These are phyloP conservation scores for Troides aeacus DNA, from an alignment of 2,888 invertebrate species.

Conservation along the genomic window DNA sequence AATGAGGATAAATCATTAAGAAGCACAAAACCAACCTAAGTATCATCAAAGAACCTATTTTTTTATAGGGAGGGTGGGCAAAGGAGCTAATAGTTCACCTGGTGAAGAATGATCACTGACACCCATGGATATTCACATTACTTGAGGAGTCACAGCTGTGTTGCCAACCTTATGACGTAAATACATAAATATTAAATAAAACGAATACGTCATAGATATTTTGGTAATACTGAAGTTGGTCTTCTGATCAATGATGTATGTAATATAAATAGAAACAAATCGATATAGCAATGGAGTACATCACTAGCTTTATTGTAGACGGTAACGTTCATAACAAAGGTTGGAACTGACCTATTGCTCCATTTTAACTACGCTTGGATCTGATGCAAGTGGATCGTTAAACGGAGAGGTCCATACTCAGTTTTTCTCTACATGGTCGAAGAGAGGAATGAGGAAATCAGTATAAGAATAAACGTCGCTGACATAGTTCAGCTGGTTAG, in stretches of 20 bases:
- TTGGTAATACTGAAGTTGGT: neutral
- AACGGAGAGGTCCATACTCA: neutral
- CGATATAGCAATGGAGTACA: constrained; percentile 5
- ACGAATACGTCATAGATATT: neutral
- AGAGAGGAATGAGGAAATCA: neutral
- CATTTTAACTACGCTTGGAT: neutral
- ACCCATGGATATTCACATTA: no score
- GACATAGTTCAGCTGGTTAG: no score
- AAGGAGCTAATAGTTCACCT: no score
- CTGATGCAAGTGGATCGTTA: neutral
- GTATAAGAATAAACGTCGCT: neutral
- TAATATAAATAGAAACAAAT: constrained; percentile 1
- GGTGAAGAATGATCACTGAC: no score
- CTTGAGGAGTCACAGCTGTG: no score
- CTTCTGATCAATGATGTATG: neutral
- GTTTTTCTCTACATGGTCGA: neutral
- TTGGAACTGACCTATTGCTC: constrained; percentile 27
- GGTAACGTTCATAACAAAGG: constrained; percentile 20
- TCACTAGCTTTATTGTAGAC: constrained; percentile 21
- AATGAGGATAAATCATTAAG: no score
- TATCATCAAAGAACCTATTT: no score
- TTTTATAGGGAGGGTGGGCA: no score
- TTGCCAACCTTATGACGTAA: no score
- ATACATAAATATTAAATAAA: neutral
- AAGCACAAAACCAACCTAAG: no score